Base-by-base conservation (phyloP, 2,113 vertebrate genomes). In the Cricetomys ansorgei region DNA sequence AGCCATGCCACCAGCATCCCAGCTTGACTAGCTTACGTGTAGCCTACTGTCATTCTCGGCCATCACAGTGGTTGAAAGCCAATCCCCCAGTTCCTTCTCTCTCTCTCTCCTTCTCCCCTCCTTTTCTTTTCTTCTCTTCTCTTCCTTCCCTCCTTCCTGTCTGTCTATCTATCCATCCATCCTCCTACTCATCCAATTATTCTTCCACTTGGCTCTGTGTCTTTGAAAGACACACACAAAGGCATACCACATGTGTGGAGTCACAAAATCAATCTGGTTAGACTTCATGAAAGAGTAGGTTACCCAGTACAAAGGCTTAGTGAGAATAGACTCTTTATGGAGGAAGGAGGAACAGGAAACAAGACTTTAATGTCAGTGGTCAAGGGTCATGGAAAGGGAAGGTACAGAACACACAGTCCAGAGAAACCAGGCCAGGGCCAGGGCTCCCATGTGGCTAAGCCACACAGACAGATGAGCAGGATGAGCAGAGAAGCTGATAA, bases 191-290 rank as follows among this genome's bases (percentile, higher is more conserved):
- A n/a, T n/a, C n/a, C n/a, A n/a, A 8, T 15, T 57, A 10, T 57
- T 15, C 75, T 79, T 79, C 69, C 17, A 37, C 34, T 43, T 85
- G 16, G 57, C 43, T 65, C 29, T 89, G 40, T 64, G 40, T 85
- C 37, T 92, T 48, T 76, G 27, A 72, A 85, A 45, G 57, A 76
- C 43, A 4, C 70, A 65, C 11, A 16, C 9, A 50, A 95, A 80
- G 57, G 67, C 13, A 72, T 0, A 31, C 0, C 0, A 0, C 19
- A 7, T 0, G 23, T 69, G n/a, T 29, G 73, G n/a, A 27, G 13
- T 75, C 37, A 50, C 2, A 92, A 88, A 48, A 48, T 48, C 91
- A 65, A 80, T 37, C 76, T 31, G 43, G 55, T 23, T 37, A 57
- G 40, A 59, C 34, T 57, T 69, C 48, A 27, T 27, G 15, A 72